Evolutionary conservation across 2,888 invertebrate genomes (phyloP), one percentile per base, ranked within the genome.

Genomic region (Drosophila paranaensis): DNA sequence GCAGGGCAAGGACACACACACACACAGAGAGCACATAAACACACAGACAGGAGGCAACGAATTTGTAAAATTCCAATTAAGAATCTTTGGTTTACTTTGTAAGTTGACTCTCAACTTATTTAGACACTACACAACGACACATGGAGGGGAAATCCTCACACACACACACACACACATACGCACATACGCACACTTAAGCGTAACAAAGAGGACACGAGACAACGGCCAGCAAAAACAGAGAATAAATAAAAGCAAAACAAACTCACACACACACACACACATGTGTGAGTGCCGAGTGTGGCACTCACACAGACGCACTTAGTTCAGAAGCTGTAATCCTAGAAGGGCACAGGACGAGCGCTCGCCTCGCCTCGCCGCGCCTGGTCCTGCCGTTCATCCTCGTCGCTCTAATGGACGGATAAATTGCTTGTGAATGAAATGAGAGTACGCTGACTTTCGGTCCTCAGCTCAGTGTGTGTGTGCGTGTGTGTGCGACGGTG

Each of bases 41-140:
- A 37, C 45, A 42, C 14, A 57, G 65, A 67, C 48, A 64, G 77
- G 79, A 83, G 74, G 75, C 78, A 89, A 82, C 85, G 75, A 89
- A 88, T 86, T 86, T 89, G 89, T 89, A 82, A 89, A 90, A 89
- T 86, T 90, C 90, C 90, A 89, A 90, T 89, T 89, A 89, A 90
- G 84, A 89, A 89, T 90, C 90, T 90, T 84, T 77, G 81, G 88
- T 90, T 90, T 84, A 89, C 82, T 90, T 89, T 88, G 89, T 90
- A 89, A 89, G 89, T 90, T 89, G 89, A 89, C 88, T 90, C 89
- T 82, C 81, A 89, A 89, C 88, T 88, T 85, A 89, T 89, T 88
- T 87, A 88, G 83, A 85, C 80, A 87, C 90, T 86, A 86, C 81
- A 83, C 79, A 83, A 81, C 84, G 76, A 80, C 82, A 86, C 82